These are phyloP conservation scores for Pristionchus entomophagus DNA, from an alignment of 2,888 invertebrate genomes.

Conservation along the genomic window DNA sequence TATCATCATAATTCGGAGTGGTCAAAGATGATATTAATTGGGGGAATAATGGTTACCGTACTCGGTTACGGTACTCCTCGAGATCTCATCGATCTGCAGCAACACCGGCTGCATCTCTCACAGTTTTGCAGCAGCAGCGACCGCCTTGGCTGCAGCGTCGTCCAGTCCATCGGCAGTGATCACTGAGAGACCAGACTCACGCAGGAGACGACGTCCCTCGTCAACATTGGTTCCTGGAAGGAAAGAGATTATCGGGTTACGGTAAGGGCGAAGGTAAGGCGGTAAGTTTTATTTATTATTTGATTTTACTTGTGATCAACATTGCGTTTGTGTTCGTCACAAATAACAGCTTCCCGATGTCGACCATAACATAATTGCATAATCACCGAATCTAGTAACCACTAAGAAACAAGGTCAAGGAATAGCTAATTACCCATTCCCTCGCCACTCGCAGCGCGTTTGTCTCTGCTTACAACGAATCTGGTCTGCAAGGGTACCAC, in stretches of 20 bases:
- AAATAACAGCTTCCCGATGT: too few species aligned
- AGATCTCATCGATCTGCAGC: constrained; percentile 1
- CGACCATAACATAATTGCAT: too few species aligned
- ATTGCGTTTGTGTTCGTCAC: too few species aligned
- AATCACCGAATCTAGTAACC: too few species aligned
- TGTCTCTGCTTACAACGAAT: neutral
- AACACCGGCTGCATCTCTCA: neutral
- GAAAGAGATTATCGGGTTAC: neutral
- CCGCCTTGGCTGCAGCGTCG: constrained; percentile 92
- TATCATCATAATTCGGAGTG: constrained; percentile 26
- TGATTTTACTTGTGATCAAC: too few species aligned
- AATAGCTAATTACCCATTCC: too few species aligned
- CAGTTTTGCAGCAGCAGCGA: constrained; percentile 76
- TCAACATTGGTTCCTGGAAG: constrained; percentile 87
- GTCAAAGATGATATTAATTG: neutral
- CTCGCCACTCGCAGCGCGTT: neutral
- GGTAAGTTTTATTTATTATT: too few species aligned
- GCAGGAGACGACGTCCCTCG: constrained; percentile 87
- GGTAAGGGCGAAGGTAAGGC: neutral
- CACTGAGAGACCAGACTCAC: constrained; percentile 88
- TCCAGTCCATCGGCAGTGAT: constrained; percentile 89
- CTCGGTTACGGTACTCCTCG: constrained; percentile 6
- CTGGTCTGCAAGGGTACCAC: neutral
- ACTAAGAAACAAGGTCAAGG: too few species aligned
- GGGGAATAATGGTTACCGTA: constrained; percentile 1